These are phyloP conservation scores for Drosophila tristis DNA, from an alignment of 1,140 invertebrate genomes.

Conservation along the genomic window DNA sequence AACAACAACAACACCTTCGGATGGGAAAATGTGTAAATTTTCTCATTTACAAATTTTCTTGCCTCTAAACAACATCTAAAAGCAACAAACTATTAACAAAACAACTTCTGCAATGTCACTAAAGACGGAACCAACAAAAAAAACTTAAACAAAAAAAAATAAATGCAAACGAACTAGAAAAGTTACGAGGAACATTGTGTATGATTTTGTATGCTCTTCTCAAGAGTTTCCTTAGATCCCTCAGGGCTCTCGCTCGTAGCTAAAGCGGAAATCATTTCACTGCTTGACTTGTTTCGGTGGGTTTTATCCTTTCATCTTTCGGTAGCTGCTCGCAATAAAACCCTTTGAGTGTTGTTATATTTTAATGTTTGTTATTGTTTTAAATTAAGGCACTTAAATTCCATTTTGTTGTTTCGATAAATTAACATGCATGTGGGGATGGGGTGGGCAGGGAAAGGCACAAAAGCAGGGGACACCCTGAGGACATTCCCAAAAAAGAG, in stretches of 20 bases:
- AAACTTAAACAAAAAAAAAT: slow-evolving; percentile 61
- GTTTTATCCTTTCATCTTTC: too few species aligned
- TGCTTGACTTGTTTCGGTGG: too few species aligned
- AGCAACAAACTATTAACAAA: slow-evolving; percentile 45
- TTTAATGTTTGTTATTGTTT: slow-evolving; percentile 53
- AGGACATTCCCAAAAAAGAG: too few species aligned
- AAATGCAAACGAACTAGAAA: slow-evolving; percentile 82
- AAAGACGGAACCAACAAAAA: slow-evolving; percentile 76
- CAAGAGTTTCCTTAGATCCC: too few species aligned
- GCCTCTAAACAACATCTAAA: slow-evolving; percentile 56
- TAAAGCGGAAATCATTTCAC: too few species aligned
- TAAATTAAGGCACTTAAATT: slow-evolving; percentile 75
- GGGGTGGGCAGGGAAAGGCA: slow-evolving; percentile 5
- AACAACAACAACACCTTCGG: slow-evolving; percentile 34
- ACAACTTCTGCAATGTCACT: slow-evolving; percentile 77
- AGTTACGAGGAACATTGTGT: slow-evolving; percentile 47
- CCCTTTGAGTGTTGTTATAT: slow-evolving; percentile 46
- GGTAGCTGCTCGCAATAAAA: slow-evolving; percentile 1
- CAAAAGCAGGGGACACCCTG: too few species aligned
- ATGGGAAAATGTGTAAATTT: slow-evolving; percentile 51
- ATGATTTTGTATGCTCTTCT: not conserved
- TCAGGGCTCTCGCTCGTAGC: too few species aligned
- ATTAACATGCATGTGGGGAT: slow-evolving; percentile 63
- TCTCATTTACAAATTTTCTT: slow-evolving; percentile 30
- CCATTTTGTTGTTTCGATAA: slow-evolving; percentile 60